Base-by-base conservation (phyloP, 1,140 invertebrate genomes). In the Caenorhabditis brenneri region DNA sequence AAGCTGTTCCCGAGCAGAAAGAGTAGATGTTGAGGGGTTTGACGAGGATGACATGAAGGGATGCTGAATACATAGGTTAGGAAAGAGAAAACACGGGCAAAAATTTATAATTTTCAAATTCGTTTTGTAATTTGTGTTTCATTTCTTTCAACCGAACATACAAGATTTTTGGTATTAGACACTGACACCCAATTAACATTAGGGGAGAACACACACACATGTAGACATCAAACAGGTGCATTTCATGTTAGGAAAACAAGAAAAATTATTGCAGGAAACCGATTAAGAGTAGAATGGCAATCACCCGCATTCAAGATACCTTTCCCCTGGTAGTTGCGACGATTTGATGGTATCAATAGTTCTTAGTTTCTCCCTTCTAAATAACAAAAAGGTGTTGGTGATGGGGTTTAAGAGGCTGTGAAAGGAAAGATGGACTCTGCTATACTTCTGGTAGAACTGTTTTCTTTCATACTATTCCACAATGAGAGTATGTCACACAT, bases 51-150 rank as follows among this genome's bases (percentile, higher is more conserved):
- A 80, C 49, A 51, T 80, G 49, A 80, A 80, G 78, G 49, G 78
- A 55, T 51, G 27, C 49, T 80, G 46, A 80, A 80, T 15, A 81
- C 51, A n/a, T 55, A 55, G 19, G 80, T 55, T 81, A 55, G 80
- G 49, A 16, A 80, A 33, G 36, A 36, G 12, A 15, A 31, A 2
- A 33, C 78, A 80, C 78, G 24, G 42, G 29, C 12, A 16, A 78
- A n/a, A n/a, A n/a, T n/a, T 12, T 33, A 39, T 27, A 7, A 19
- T 29, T 55, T 46, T 31, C 5, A 27, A 6, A 5, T 29, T 58
- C 53, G 27, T 6, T 58, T 58, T 58, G 24, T 27, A 5, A 7
- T 74, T 27, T 46, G 36, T 58, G 22, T 65, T 36, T 19, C 10
- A 65, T 36, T 24, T 22, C 2, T 42, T n/a, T n/a, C 33, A 74